Percentiles rank a stretch among this genome's conserved stretches.
These are phyloP conservation scores for Luperina testacea DNA, from an alignment of 2,888 invertebrate species.

Conservation along the genomic window DNA sequence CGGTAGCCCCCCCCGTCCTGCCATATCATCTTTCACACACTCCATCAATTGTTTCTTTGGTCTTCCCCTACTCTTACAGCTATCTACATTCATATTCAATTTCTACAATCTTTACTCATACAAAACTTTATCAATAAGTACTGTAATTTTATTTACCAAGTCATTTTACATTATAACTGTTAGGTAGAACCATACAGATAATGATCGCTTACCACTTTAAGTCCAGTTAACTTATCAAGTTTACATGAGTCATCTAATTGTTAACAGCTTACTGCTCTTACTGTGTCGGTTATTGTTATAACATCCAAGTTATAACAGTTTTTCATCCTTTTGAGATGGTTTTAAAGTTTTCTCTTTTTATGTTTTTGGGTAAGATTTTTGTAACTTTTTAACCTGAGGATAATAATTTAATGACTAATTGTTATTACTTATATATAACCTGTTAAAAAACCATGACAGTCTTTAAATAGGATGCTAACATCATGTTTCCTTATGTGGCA, in stretches of 20 bases:
- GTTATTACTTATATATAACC: too few species aligned
- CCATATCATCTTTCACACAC: not conserved
- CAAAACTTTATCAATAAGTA: slow-evolving; percentile 1
- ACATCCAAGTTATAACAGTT: slow-evolving; percentile 6
- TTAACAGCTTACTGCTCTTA: slow-evolving; percentile 25
- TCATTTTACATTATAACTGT: not conserved
- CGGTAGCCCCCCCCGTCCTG: not conserved
- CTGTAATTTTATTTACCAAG: slow-evolving; percentile 1
- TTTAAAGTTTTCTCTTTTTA: not conserved
- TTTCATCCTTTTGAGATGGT: not conserved
- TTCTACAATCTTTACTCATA: not conserved
- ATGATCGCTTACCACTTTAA: slow-evolving; percentile 31
- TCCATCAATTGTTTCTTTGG: not conserved
- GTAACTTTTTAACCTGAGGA: not conserved
- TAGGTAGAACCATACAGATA: slow-evolving; percentile 40
- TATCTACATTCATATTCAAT: not conserved
- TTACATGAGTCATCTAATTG: slow-evolving; percentile 62
- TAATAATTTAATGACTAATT: too few species aligned
- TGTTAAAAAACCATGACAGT: too few species aligned
- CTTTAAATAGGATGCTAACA: too few species aligned
- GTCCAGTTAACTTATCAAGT: slow-evolving; percentile 50
- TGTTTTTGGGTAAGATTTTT: not conserved
- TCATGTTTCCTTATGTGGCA: too few species aligned
- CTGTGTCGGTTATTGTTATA: slow-evolving; percentile 30
- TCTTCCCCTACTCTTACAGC: not conserved